Percentiles rank a stretch among this genome's conserved stretches.
phyloP scores from a whole-genome alignment of 2,113 vertebrate genomes.

The Paralichthys olivaceus region DNA sequence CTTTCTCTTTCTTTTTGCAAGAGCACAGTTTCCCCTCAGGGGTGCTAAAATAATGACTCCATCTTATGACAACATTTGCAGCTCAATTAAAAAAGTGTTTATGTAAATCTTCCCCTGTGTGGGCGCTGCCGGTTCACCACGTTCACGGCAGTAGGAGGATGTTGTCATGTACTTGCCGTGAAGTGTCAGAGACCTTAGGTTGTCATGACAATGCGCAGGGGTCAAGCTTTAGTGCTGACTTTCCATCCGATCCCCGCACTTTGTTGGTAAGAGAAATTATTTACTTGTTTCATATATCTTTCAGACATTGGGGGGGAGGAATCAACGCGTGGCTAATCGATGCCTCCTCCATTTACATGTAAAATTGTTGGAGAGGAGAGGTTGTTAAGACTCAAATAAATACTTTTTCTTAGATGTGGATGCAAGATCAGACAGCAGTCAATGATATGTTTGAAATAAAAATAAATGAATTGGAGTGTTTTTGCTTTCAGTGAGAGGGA shows the following conservation, averaged over 20 bases:
- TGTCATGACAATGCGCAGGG: slow-evolving; percentile 56
- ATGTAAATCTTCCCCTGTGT: slow-evolving; percentile 64
- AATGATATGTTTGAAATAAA: slow-evolving; percentile 73
- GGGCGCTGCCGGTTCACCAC: slow-evolving; percentile 43
- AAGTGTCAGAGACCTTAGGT: slow-evolving; percentile 35
- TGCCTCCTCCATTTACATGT: slow-evolving; percentile 70
- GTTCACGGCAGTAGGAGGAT: slow-evolving; percentile 43
- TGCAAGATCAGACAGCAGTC: slow-evolving; percentile 69
- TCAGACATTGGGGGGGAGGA: slow-evolving; percentile 21
- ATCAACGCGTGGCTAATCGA: slow-evolving; percentile 61
- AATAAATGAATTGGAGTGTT: slow-evolving; percentile 70
- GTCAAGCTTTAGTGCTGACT: slow-evolving; percentile 58
- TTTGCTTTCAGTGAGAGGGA: slow-evolving; percentile 58
- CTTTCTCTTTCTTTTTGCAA: slow-evolving; percentile 46
- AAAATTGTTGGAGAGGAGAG: slow-evolving; percentile 52
- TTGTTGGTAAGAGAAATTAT: slow-evolving; percentile 66
- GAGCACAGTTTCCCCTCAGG: slow-evolving; percentile 40
- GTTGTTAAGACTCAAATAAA: slow-evolving; percentile 64
- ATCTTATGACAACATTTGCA: slow-evolving; percentile 68
- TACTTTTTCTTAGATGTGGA: slow-evolving; percentile 69
- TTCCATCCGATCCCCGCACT: slow-evolving; percentile 39
- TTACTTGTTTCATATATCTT: slow-evolving; percentile 58
- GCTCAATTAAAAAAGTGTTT: slow-evolving; percentile 72
- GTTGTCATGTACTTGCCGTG: slow-evolving; percentile 48
- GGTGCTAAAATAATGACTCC: slow-evolving; percentile 60